A percentile compares a stretch with the other conserved stretches of the same genome.
These are phyloP conservation scores for Cyprinodon tularosa DNA, from an alignment of 2,113 vertebrate species.

Conservation along the genomic window DNA sequence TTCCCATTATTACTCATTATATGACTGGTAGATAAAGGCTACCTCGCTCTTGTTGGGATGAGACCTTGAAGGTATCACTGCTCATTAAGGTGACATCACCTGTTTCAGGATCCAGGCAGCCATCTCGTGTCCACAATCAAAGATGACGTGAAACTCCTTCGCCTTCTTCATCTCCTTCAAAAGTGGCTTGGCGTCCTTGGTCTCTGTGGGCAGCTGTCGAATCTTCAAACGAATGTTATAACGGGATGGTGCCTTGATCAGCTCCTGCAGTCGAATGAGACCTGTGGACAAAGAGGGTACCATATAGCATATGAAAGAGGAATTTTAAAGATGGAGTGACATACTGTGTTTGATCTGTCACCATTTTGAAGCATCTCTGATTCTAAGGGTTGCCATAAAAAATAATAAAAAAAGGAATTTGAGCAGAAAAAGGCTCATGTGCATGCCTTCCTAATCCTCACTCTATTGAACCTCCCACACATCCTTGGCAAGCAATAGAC, in stretches of 20 bases:
- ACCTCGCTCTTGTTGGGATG: neutral
- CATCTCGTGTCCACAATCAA: conserved; percentile 98
- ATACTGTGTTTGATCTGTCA: conserved; percentile 59
- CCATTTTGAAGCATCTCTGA: conserved; percentile 59
- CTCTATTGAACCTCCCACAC: conserved; percentile 70
- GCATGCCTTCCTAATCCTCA: conserved; percentile 60
- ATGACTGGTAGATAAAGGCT: neutral
- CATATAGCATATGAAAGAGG: conserved; percentile 42
- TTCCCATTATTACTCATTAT: neutral
- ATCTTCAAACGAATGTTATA: conserved; percentile 98
- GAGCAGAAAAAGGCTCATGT: conserved; percentile 54
- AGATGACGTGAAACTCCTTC: conserved; percentile 97
- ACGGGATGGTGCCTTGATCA: conserved; percentile 97
- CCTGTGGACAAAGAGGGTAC: conserved; percentile 82
- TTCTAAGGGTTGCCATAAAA: conserved; percentile 45
- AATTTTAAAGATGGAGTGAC: conserved; percentile 44
- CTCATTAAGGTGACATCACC: conserved; percentile 73
- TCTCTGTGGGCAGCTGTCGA: conserved; percentile 93
- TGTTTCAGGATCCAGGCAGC: conserved; percentile 97
- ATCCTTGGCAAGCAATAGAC: conserved; percentile 57
- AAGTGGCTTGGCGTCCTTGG: conserved; percentile 97
- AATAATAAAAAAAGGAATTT: conserved; percentile 39
- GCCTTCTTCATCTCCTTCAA: conserved; percentile 99
- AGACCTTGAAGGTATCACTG: neutral
- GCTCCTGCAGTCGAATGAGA: conserved; percentile 97